Conservation (phyloP, 2,888 invertebrate species). For the Gasteruption jaculator region DNA sequence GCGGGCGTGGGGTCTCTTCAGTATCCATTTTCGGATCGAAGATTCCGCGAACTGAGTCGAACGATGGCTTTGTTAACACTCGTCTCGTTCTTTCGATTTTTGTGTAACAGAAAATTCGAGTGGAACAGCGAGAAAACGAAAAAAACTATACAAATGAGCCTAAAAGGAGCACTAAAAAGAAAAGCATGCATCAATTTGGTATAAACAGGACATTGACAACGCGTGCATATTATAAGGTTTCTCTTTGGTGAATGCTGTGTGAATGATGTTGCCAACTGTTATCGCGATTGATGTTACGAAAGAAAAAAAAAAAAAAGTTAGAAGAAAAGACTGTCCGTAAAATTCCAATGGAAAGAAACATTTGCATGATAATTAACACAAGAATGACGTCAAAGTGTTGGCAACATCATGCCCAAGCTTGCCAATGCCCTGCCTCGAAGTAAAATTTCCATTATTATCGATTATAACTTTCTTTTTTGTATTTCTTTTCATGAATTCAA, state of each 20-base stretch:
- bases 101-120: not conserved
- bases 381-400: conserved; percentile 38
- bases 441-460: conserved; percentile 38
- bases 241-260: conserved; percentile 48
- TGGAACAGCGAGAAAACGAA: not conserved
- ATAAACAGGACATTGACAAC: conserved; percentile 53
- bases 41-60: no score
- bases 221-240: conserved; percentile 48
- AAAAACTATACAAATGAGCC: not conserved
- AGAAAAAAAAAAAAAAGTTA: conserved; percentile 16
- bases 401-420: conserved; percentile 54
- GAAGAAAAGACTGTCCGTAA: conserved; percentile 16
- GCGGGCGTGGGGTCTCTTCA: no score
- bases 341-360: conserved; percentile 17
- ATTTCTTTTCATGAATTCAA: conserved; percentile 3
- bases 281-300: conserved; percentile 25
- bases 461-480: conserved; percentile 20
- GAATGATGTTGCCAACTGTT: conserved; percentile 50
- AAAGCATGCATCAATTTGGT: conserved; percentile 43
- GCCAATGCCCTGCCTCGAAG: conserved; percentile 88
- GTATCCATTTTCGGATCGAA: no score
- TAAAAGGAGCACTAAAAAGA: conserved; percentile 47
- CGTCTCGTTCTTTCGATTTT: no score
- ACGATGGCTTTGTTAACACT: no score
- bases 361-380: conserved; percentile 24